Evolutionary conservation across 2,113 vertebrate species (phyloP), one percentile per base, ranked within the genome.

Genomic region (Xenus cinereus): DNA sequence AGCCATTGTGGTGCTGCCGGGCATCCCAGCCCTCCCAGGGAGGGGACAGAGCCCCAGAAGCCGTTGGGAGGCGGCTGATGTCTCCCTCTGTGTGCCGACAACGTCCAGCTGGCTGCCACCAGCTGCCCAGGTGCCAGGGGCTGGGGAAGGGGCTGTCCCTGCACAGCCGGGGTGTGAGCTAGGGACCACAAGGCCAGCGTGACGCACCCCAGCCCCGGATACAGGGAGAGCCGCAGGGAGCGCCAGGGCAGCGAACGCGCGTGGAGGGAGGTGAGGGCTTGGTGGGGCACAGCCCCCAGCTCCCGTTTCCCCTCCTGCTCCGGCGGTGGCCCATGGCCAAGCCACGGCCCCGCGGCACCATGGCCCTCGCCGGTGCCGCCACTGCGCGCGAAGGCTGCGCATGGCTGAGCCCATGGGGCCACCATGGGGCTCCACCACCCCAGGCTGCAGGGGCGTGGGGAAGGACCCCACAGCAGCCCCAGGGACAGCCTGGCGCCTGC

Each of bases 1-100:
- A 64, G 77, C 54, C 41, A 30, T 41, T 0, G 0, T 0, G 0
- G 28, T 2, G 1, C 76, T 32, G 59, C 30, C 12, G 1, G 77
- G 21, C 54, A 51, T 43, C 51, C 17, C 53, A 45, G 35, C 45
- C 12, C 20, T 28, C 46, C 66, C 2, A 0, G 8, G 1, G 19
- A 54, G 28, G 32, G 37, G 3, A 27, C 7, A 4, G 12, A 28
- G 41, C 14, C 14, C 28, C 33, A 68, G 32, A 26, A 57, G 18
- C 35, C 19, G 0, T 23, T 3, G 1, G 37, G 35, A 82, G 15
- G 35, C 1, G 2, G 35, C 11, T 2, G 0, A 6, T 0, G 0
- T 14, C 27, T 35, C 54, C 13, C 21, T 62, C 24, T 6, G 1
- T 13, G 19, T 11, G 14, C 79, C 12, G 3, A 33, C 45, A 5